phyloP scores from a whole-genome alignment of 2,113 vertebrate genomes.

The Noturus placidus region DNA sequence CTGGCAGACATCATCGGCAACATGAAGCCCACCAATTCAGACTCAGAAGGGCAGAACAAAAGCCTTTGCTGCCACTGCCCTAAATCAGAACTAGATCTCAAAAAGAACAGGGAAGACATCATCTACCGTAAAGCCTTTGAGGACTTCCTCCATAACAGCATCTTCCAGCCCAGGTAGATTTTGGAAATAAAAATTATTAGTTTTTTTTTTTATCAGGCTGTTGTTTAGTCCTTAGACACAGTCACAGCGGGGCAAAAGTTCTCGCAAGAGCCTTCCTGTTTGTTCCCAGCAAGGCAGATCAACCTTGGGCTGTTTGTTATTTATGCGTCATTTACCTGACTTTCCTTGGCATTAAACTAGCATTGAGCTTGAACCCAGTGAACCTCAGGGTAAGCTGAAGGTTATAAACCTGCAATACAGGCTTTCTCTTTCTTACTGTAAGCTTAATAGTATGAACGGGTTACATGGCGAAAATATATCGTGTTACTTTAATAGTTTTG shows the following conservation, averaged over 20 bases:
- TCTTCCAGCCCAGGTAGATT: slow-evolving; percentile 89
- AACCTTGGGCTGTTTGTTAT: slow-evolving; percentile 12
- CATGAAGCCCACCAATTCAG: slow-evolving; percentile 81
- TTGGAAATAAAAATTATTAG: background rate
- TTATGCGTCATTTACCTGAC: background rate
- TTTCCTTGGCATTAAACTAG: slow-evolving; percentile 3
- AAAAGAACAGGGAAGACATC: slow-evolving; percentile 86
- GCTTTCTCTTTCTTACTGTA: background rate
- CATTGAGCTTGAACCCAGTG: background rate
- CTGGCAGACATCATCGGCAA: slow-evolving; percentile 85
- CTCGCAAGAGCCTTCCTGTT: slow-evolving; percentile 20
- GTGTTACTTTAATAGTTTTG: background rate
- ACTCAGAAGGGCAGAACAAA: slow-evolving; percentile 78
- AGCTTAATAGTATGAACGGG: background rate
- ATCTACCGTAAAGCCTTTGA: slow-evolving; percentile 95
- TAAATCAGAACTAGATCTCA: slow-evolving; percentile 86
- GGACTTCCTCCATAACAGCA: slow-evolving; percentile 96
- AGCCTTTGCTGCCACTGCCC: slow-evolving; percentile 88
- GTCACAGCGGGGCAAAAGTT: background rate
- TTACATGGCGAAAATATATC: background rate
- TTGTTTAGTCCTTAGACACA: slow-evolving; percentile 8
- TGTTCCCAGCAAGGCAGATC: slow-evolving; percentile 2
- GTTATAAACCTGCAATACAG: slow-evolving; percentile 1
- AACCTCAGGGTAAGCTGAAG: background rate
- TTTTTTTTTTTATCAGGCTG: background rate